These are phyloP conservation scores for Cataglyphis rosenhaueri DNA, from an alignment of 2,888 invertebrate species.

Conservation along the genomic window DNA sequence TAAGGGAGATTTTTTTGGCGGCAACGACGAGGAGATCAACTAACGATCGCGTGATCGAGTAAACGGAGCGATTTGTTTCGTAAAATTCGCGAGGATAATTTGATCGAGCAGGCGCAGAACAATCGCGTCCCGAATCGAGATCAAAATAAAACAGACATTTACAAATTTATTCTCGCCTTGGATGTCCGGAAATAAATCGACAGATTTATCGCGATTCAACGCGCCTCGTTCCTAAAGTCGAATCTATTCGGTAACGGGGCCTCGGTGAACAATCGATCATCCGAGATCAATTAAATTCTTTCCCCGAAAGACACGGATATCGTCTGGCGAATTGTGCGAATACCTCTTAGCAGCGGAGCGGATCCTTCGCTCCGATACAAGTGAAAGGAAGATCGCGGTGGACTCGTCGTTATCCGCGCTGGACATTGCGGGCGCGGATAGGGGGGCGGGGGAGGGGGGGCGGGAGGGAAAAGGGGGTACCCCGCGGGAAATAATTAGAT, in stretches of 20 bases:
- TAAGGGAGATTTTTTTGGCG: not conserved
- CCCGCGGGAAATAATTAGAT: slow-evolving; percentile 66
- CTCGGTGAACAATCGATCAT: slow-evolving; percentile 36
- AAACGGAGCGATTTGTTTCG: not conserved
- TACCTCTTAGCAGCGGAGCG: slow-evolving; percentile 7
- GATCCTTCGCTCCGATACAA: slow-evolving; percentile 11
- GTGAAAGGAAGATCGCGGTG: slow-evolving; percentile 38
- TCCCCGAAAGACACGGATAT: not conserved
- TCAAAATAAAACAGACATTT: not conserved
- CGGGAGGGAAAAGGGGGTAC: not conserved
- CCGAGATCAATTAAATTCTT: not conserved
- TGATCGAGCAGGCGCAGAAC: not conserved
- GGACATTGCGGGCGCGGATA: not conserved
- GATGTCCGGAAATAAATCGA: not conserved
- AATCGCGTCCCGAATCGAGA: not conserved
- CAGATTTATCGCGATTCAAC: not conserved
- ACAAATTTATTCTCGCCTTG: not conserved
- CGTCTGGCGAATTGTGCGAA: not conserved
- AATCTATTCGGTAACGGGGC: slow-evolving; percentile 13
- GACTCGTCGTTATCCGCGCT: slow-evolving; percentile 28
- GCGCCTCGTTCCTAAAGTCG: not conserved
- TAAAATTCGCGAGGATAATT: not conserved
- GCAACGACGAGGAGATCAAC: not conserved
- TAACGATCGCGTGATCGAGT: slow-evolving; percentile 21
- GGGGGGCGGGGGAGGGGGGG: not conserved